Base-by-base conservation (phyloP, 2,888 invertebrate species). In the Liodrosophila aerea region DNA sequence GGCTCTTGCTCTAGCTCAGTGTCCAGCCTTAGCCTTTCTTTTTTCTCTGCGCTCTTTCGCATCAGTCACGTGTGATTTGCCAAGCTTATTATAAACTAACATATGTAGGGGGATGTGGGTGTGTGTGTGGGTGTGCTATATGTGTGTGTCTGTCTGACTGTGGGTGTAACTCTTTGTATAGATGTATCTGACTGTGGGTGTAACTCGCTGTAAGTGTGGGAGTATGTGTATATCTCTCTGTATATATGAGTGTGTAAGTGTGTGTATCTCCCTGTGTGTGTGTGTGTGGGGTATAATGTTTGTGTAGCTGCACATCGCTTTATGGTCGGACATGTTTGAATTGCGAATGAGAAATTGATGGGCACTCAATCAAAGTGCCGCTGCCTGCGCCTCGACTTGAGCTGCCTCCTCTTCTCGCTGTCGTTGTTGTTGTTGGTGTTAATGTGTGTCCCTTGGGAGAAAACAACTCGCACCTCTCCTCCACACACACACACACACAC, bases 291-390 rank as follows among this genome's bases (percentile, higher is more conserved):
- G n/a, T 39, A 36, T 39, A 43, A 44, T 43, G 43, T 4, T 34
- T 30, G 54, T 56, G 46, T 15, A 37, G 22, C 44, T 39, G 37
- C 52, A 39, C 71, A 62, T 76, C 70, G 61, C 65, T 85, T 71
- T 76, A 83, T 73, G 71, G 66, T 57, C 78, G 66, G 61, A 85
- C 81, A 80, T 85, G 81, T 81, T 81, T 81, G 84, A 73, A 85
- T 81, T 85, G 68, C 84, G 71, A 80, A 80, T 85, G 84, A 80
- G 81, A 69, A 83, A 81, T 81, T 81, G 86, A 81, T 81, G 81
- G 85, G 63, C 81, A 83, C 81, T 81, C 81, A 83, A 85, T 81
- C 81, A 81, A 83, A 76, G 81, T 85, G 85, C 53, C 59, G 60
- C 53, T 64, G 60, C 44, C 52, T 52, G 61, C 56, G 46, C 61